Conservation (phyloP, 1,140 invertebrate genomes). For the Pseudomyrmex cubaensis region DNA sequence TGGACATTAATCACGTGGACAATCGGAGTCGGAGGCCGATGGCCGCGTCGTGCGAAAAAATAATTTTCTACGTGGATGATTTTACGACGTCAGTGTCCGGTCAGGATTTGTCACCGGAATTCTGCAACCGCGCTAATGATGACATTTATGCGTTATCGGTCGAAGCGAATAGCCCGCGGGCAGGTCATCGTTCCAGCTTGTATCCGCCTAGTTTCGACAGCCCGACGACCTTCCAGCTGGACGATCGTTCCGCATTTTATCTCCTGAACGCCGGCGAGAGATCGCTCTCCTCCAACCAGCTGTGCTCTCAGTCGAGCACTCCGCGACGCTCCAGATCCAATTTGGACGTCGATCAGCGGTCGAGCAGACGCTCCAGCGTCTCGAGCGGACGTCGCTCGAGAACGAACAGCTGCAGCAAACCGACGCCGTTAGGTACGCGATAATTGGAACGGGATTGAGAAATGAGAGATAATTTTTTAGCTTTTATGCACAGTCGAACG, state of each 20-base stretch:
- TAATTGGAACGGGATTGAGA: conserved; percentile 39
- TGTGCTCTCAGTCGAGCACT: conserved; percentile 71
- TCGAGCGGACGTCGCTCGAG: conserved; percentile 72
- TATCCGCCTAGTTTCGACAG: conserved; percentile 28
- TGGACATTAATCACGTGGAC: conserved; percentile 36
- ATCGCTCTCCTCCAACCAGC: conserved; percentile 67
- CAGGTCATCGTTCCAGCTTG: conserved; percentile 34
- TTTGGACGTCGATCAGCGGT: conserved; percentile 71
- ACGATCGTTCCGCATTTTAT: conserved; percentile 54
- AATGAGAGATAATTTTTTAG: not conserved
- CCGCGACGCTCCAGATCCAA: conserved; percentile 70
- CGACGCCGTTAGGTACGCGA: conserved; percentile 81
- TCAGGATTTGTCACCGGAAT: conserved; percentile 43
- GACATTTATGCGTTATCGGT: conserved; percentile 9
- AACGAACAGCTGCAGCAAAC: conserved; percentile 77
- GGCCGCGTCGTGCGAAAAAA: conserved; percentile 72
- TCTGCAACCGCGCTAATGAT: conserved; percentile 24
- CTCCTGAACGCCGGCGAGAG: conserved; percentile 50
- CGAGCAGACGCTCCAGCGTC: conserved; percentile 75
- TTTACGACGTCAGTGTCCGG: conserved; percentile 56
- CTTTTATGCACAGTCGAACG: not conserved
- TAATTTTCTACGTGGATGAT: conserved; percentile 78
- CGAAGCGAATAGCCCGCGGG: conserved; percentile 1
- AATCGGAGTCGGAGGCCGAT: conserved; percentile 54
- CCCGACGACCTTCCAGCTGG: conserved; percentile 10